Base-by-base conservation (phyloP, 1,140 invertebrate genomes). In the Phocides pigmalion region DNA sequence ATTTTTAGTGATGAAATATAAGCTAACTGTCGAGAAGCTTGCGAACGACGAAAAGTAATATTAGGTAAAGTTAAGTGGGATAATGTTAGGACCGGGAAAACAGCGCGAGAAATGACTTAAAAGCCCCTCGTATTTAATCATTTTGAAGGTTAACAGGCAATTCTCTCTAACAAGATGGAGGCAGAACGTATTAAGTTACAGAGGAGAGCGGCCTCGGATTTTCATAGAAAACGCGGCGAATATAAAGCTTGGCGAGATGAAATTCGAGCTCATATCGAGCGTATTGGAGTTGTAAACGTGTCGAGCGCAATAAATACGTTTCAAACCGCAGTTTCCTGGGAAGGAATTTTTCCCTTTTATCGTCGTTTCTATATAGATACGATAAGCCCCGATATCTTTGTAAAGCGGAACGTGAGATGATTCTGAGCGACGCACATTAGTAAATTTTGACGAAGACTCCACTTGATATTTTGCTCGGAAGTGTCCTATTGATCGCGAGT, bases 321-420 rank as follows among this genome's bases (percentile, higher is more conserved):
- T 49, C 42, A 35, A 19, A 41, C 46, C 41, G 32, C 37, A 46
- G 47, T 64, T 59, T 42, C 49, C 62, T 54, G 14, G 39, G 12
- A 50, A 59, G 35, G 42, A 64, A 54, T 64, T 22, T 47, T 35
- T 61, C 42, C 56, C 64, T 49, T 61, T 67, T 71, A 71, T 71
- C 64, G 54, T 12, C 32, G 50, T 22, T 42, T 63, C 64, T 65
- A 58, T 62, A 53, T 46, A 62, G 59, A 59, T 63, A 67, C 62
- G 69, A 67, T 71, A 71, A 71, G 64, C 44, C 49, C 41, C 50
- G 61, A 59, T 67, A 70, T 70, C 64, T 59, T 44, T 35, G 49
- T 56, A 49, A 32, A 37, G 25, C 22, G 66, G 42, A 61, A 69
- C 66, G 70, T 66, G 63, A 66, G 59, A 35, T 35, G 61, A 67